These are phyloP conservation scores for Sebastes nivosus DNA, from an alignment of 2,797 vertebrate genomes.

Conservation along the genomic window DNA sequence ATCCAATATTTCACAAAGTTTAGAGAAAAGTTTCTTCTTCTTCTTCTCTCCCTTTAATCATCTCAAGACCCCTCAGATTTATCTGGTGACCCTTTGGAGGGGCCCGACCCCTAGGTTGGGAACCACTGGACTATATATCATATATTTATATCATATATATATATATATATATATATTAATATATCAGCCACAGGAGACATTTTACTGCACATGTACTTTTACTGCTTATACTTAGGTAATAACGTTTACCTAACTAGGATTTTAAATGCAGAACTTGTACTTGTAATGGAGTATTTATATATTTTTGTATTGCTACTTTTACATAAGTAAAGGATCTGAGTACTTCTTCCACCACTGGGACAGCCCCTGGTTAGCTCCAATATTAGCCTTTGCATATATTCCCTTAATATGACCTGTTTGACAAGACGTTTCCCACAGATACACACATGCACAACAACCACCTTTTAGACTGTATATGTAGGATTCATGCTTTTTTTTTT, in stretches of 20 bases:
- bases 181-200: not conserved
- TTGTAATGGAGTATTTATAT: not conserved
- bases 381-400: not conserved
- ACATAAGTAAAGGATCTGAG: not conserved
- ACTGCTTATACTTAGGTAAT: not conserved
- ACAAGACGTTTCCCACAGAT: not conserved
- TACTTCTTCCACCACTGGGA: not conserved
- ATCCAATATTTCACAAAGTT: not conserved
- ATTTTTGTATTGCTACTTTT: not conserved
- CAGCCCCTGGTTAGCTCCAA: not conserved
- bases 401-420: not conserved
- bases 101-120: not conserved
- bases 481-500: not conserved
- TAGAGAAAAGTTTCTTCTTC: not conserved
- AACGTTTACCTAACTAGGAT: not conserved
- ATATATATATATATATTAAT: not conserved
- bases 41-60: not conserved
- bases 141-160: not conserved
- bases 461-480: not conserved
- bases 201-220: not conserved
- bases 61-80: not conserved
- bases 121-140: not conserved
- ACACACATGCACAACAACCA: constrained; percentile 7
- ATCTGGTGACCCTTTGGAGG: not conserved
- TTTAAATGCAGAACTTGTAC: not conserved